Conservation (phyloP, 2,888 invertebrate species). For the Calameuta filiformis region DNA sequence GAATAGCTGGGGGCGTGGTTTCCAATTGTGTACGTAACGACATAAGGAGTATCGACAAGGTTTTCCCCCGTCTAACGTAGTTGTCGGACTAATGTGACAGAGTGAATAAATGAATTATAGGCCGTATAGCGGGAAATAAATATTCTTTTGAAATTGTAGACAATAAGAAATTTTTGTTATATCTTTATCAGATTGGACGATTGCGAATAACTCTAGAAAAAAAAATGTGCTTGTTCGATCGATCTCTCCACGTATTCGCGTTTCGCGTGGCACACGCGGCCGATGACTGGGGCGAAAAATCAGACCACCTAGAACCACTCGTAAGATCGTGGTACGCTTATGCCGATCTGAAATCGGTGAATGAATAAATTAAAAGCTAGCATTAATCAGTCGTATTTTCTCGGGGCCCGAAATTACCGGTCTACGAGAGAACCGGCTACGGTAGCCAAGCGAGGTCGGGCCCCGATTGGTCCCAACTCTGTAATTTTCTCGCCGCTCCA, state of each 20-base stretch:
- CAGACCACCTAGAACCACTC: background rate
- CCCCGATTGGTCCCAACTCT: constrained; percentile 33
- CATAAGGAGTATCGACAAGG: background rate
- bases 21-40: background rate
- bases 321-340: background rate
- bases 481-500: constrained; percentile 59
- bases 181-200: background rate
- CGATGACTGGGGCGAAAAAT: background rate
- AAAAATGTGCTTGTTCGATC: background rate
- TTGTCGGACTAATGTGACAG: background rate
- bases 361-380: constrained; percentile 56
- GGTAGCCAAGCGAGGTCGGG: constrained; percentile 38
- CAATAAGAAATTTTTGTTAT: too few relatives aligned
- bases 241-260: background rate
- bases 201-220: background rate
- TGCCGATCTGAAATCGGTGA: constrained; percentile 35
- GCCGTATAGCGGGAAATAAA: background rate
- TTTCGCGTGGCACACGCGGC: background rate
- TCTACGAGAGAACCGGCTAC: constrained; percentile 34
- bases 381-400: constrained; percentile 47
- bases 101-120: background rate
- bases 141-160: background rate
- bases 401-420: constrained; percentile 51
- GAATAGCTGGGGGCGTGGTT: background rate
- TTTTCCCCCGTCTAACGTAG: background rate